Base-by-base conservation (phyloP, 2,797 vertebrate species). In the Clangula hyemalis region DNA sequence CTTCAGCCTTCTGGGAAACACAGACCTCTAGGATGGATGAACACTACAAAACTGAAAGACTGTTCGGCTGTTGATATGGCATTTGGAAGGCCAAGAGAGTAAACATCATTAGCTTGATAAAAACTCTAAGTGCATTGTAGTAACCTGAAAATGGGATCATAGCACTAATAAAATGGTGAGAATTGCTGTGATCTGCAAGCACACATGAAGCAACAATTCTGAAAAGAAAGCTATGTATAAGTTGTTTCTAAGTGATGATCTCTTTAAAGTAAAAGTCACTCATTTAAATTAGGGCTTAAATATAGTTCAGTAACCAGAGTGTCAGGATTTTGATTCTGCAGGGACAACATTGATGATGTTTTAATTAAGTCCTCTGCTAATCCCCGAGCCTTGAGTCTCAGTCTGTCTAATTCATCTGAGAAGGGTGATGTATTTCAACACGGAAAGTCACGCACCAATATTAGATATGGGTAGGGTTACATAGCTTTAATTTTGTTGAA, bases 291-390 rank as follows among this genome's bases (percentile, higher is more conserved):
- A 93, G 82, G 43, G 85, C 71, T 81, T 53, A 90, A 92, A 95
- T 80, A 80, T 19, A 90, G 61, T 71, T 85, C 86, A 87, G 69
- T 76, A 94, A 89, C 75, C 49, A 80, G 57, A 82, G 76, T 56
- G 36, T 64, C 87, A 87, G 65, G 79, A 93, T 96, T 96, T 92
- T 90, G 81, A 95, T 81, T 95, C 96, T 94, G 71, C 87, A 65
- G 91, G 93, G 95, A 97, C 93, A 92, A 83, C 80, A 49, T 1
- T 57, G 88, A 84, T 70, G 84, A 93, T 95, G 83, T 91, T 93
- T 94, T 88, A 95, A 97, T 96, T 96, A 97, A 96, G 89, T 66
- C 38, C 56, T 89, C 58, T 45, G 65, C 90, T 97, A 97, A 97
- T 95, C 96, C 86, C 86, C 69, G 75, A 6, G 71, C 83, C 89